Percentiles rank a stretch among this genome's conserved stretches.
phyloP scores from a whole-genome alignment of 2,113 vertebrate species.

The Xenopus borealis region DNA sequence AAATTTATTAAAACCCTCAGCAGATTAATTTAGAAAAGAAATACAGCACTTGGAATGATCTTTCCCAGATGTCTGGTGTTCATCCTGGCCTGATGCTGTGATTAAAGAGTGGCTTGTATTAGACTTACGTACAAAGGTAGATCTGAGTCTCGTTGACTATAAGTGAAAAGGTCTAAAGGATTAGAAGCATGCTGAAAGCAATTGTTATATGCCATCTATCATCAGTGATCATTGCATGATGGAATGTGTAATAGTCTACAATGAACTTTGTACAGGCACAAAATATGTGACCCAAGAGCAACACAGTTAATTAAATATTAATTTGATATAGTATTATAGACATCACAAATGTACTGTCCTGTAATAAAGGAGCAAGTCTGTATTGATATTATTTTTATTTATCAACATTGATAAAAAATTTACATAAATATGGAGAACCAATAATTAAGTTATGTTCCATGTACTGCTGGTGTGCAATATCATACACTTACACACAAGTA shows the following conservation, averaged over 20 bases:
- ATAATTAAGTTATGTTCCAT: no score
- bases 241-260: conserved; percentile 3
- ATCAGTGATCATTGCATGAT: conserved; percentile 3
- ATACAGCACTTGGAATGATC: neutral
- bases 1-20: neutral
- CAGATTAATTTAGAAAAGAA: neutral
- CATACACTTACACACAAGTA: no score
- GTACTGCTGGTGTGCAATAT: no score
- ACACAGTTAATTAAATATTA: neutral
- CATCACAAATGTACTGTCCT: no score
- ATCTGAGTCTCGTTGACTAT: neutral
- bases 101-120: neutral
- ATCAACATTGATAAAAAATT: no score
- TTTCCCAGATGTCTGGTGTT: neutral
- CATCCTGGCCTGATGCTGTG: neutral
- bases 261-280: neutral
- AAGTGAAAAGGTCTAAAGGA: conserved; percentile 2
- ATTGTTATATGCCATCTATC: conserved; percentile 8
- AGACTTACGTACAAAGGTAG: conserved; percentile 3
- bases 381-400: no score
- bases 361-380: no score
- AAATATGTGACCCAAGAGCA: neutral
- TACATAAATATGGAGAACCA: no score
- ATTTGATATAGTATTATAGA: neutral
- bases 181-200: conserved; percentile 6